Percentiles rank a stretch among this genome's conserved stretches.
These are phyloP conservation scores for Chlamydotis undulata DNA, from an alignment of 2,113 vertebrate species.

Conservation along the genomic window DNA sequence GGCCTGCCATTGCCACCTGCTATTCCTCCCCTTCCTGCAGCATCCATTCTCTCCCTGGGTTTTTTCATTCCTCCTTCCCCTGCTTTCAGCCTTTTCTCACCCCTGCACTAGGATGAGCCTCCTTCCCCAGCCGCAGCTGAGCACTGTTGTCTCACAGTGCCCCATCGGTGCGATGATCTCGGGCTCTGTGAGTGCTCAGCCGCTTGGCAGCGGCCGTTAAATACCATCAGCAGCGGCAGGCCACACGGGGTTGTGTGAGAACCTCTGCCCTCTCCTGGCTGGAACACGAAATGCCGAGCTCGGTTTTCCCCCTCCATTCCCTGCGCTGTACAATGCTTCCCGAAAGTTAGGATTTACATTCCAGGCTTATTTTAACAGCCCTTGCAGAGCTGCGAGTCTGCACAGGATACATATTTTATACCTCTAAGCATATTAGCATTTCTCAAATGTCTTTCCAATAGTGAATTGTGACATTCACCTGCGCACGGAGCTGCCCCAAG, in stretches of 20 bases:
- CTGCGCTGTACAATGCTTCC: accelerated
- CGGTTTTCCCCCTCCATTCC: accelerated
- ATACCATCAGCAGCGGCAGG: background rate
- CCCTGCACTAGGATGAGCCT: background rate
- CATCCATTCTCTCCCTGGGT: background rate
- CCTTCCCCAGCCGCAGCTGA: background rate
- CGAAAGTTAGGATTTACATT: accelerated
- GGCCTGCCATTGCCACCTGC: background rate
- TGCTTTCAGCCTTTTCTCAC: background rate
- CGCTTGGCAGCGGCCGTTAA: background rate
- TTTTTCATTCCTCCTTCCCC: background rate
- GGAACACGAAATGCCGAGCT: background rate
- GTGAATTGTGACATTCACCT: background rate
- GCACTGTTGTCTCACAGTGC: background rate
- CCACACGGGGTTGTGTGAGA: background rate
- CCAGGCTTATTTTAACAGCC: background rate
- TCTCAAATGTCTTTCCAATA: background rate
- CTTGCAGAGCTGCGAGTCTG: background rate
- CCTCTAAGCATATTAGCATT: background rate
- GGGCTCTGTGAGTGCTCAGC: background rate
- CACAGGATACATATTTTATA: accelerated
- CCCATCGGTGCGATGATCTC: accelerated
- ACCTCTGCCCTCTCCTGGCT: constrained; percentile 47
- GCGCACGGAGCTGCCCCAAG: background rate
- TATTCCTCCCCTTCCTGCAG: background rate